Conservation (phyloP, 2,113 vertebrate genomes). For the Burhinus bistriatus region DNA sequence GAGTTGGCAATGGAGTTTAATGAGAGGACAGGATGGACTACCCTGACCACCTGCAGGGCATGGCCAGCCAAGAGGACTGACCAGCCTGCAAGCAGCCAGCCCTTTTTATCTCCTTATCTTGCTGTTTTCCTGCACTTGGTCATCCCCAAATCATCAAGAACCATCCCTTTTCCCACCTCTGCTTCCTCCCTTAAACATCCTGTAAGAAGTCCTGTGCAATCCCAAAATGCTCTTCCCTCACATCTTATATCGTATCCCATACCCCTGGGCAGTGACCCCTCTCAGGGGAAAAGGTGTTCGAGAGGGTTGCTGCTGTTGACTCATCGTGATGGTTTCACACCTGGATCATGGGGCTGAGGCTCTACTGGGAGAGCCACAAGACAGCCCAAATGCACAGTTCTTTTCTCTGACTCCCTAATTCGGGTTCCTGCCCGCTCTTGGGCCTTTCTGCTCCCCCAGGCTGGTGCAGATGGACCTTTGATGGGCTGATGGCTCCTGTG, state of each 20-base stretch:
- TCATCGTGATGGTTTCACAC: background rate
- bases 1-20: background rate
- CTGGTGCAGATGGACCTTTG: background rate
- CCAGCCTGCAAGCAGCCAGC: background rate
- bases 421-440: background rate
- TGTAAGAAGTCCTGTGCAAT: background rate
- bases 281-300: background rate
- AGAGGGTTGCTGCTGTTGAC: background rate
- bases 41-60: background rate
- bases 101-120: background rate
- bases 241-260: background rate
- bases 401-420: background rate
- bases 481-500: background rate
- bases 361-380: background rate
- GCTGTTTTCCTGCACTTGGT: background rate
- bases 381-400: accelerated
- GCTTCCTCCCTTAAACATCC: background rate
- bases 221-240: background rate
- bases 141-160: background rate
- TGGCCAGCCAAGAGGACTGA: background rate
- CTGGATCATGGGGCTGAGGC: background rate
- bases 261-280: background rate
- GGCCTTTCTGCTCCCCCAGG: background rate
- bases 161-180: background rate
- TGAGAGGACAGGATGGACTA: background rate